These are phyloP conservation scores for Eupeodes luniger DNA, from an alignment of 2,888 invertebrate species.

Conservation along the genomic window DNA sequence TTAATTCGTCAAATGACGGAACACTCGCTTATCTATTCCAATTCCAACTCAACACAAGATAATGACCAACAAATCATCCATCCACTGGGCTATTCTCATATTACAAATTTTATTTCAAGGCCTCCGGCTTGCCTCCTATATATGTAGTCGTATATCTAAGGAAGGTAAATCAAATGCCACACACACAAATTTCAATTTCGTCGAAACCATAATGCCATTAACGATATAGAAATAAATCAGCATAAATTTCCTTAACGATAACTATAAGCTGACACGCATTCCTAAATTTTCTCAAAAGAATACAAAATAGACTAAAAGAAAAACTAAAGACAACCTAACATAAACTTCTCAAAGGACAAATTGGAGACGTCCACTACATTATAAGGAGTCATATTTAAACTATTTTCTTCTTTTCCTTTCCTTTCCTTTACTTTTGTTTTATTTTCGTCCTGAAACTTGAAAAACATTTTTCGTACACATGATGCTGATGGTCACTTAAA, in stretches of 20 bases:
- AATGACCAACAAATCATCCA: conserved; percentile 36
- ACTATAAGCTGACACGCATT: conserved; percentile 44
- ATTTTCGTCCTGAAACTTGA: neutral
- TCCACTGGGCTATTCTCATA: conserved; percentile 33
- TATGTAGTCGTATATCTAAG: neutral
- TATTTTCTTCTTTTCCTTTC: neutral
- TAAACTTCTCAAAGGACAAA: conserved; percentile 42
- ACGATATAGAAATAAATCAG: conserved; percentile 62
- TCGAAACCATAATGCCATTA: conserved; percentile 63
- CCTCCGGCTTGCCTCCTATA: conserved; percentile 17
- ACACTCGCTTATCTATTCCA: conserved; percentile 40
- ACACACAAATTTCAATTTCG: conserved; percentile 58
- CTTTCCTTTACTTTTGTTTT: neutral
- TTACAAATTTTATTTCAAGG: conserved; percentile 35
- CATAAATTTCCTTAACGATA: conserved; percentile 57
- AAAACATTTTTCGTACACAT: conserved; percentile 30
- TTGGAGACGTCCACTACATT: conserved; percentile 34
- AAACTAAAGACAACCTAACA: neutral
- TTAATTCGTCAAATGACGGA: conserved; percentile 47
- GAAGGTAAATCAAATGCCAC: conserved; percentile 50
- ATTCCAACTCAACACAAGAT: conserved; percentile 39
- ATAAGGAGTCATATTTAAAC: conserved; percentile 55
- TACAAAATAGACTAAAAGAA: neutral
- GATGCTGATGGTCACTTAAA: conserved; percentile 57
- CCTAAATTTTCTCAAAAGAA: conserved; percentile 10